Percentiles rank a stretch among this genome's conserved stretches.
These are phyloP conservation scores for Ditylenchus weischeri DNA, from an alignment of 2,888 invertebrate genomes.

Conservation along the genomic window DNA sequence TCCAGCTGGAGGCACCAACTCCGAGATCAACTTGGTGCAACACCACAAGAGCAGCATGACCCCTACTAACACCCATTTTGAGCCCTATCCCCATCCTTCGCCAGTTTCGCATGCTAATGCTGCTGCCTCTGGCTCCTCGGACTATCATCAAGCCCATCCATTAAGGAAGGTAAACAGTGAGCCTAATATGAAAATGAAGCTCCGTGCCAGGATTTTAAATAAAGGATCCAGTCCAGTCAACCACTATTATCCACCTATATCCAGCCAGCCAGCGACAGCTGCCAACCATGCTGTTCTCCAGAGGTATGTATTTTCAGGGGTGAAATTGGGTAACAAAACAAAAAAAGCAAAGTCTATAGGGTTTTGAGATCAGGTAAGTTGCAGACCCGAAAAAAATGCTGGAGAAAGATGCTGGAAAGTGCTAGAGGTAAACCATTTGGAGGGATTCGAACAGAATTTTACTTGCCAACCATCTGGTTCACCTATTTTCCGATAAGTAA, in stretches of 20 bases:
- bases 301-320: slow-evolving; percentile 4
- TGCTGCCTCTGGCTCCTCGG: slow-evolving; percentile 27
- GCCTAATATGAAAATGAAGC: slow-evolving; percentile 58
- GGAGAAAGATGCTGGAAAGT: no score
- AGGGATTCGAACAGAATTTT: no score
- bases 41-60: slow-evolving; percentile 2
- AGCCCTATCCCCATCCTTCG: slow-evolving; percentile 38
- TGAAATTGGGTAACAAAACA: no score
- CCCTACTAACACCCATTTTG: slow-evolving; percentile 15
- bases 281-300: slow-evolving; percentile 21
- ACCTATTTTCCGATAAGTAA: no score
- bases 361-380: no score
- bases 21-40: slow-evolving; percentile 22
- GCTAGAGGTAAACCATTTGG: no score
- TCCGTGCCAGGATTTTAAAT: slow-evolving; percentile 52
- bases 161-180: slow-evolving; percentile 55
- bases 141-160: slow-evolving; percentile 30
- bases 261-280: not conserved
- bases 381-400: no score
- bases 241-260: no score
- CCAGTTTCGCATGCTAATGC: slow-evolving; percentile 14
- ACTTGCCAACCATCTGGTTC: no score
- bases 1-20: slow-evolving; percentile 19
- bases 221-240: slow-evolving; percentile 44
- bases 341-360: no score